Evolutionary conservation across 2,797 vertebrate species (phyloP), one percentile per base, ranked within the genome.

Genomic region (Xenopus petersii): DNA sequence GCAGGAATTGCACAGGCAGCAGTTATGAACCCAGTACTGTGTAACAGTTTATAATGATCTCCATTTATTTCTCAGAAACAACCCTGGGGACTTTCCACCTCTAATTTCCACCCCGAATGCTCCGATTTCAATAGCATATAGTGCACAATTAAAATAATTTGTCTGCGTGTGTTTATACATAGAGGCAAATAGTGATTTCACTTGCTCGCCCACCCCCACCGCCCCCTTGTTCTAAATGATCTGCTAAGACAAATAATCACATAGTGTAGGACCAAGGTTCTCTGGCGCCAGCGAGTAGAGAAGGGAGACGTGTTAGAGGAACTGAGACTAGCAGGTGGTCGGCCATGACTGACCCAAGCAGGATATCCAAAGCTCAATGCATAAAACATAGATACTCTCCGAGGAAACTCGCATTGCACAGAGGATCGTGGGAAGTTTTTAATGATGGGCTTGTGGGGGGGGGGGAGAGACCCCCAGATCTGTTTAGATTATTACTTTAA

Each of bases 221-320:
- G 33, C 51, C 10, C 26, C 24, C 51, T 68, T 86, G 87, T 87
- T 21, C 86, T 86, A 79, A 86, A 86, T 89, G 88, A 90, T 90
- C 89, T 86, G 88, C 88, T 89, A 90, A 89, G 83, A 89, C 87
- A 90, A 91, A 88, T 88, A 91, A 89, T 87, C 82, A 80, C 80
- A 85, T 88, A 86, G 85, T 84, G 85, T 7, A 86, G 81, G 86
- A 86, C 84, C 84, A 81, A 86, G 81, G 63, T 67, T 85, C 81
- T 86, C 84, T 85, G 87, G 88, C 64, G 79, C 87, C 81, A 71
- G 83, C 46, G 1, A 69, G 51, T 12, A 15, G 63, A 1, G 26
- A 5, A 75, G 71, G 78, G 75, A 80, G 80, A 75, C 82, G 80
- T 70, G 11, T 2, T 3, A 78, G 79, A 77, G 66, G 83, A 66